Percentiles rank a stretch among this genome's conserved stretches.
Conservation (phyloP, 2,113 vertebrate genomes). For the Ciconia boyciana region DNA sequence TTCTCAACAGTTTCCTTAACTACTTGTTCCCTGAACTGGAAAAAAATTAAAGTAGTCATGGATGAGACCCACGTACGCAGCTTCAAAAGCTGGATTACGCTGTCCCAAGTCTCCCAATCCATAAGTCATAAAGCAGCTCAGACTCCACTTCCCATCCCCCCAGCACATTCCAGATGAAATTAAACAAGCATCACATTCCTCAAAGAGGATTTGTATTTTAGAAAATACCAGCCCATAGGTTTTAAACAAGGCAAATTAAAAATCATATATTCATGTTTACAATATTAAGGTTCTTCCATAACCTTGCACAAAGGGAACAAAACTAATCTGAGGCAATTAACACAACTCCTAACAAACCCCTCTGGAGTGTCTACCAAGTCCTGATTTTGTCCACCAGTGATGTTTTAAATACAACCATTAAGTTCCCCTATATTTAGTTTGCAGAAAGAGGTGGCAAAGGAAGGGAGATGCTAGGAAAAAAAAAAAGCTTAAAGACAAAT, state of each 20-base stretch:
- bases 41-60: background rate
- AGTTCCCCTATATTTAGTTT: background rate
- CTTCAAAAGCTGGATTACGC: fast-evolving
- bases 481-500: background rate
- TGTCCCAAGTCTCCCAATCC: background rate
- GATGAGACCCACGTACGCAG: background rate
- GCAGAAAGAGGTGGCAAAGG: background rate
- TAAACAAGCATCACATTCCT: background rate
- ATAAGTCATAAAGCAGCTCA: background rate
- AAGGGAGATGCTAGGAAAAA: background rate
- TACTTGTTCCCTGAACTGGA: constrained; percentile 93
- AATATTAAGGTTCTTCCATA: background rate
- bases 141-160: background rate
- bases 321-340: background rate
- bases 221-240: background rate
- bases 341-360: background rate
- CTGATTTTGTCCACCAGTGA: background rate
- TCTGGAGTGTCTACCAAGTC: background rate
- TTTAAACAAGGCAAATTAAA: background rate
- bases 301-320: background rate
- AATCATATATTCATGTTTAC: background rate
- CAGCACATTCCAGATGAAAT: background rate
- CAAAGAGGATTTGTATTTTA: background rate
- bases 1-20: constrained; percentile 94
- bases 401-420: background rate